phyloP scores from a whole-genome alignment of 2,113 vertebrate genomes.

The Zonotrichia leucophrys region DNA sequence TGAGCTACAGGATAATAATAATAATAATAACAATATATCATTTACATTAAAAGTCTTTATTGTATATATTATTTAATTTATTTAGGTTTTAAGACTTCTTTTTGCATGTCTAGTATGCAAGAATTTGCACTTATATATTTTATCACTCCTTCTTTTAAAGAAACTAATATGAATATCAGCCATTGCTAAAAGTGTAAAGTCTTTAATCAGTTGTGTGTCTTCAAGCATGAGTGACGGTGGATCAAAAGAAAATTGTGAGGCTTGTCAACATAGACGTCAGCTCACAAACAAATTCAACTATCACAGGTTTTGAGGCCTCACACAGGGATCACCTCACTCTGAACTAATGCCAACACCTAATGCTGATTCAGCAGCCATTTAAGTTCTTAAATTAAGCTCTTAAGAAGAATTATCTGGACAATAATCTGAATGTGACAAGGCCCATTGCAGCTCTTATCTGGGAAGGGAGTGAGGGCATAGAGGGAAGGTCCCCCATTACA shows the following conservation, averaged over 20 bases:
- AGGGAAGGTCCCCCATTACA: neutral
- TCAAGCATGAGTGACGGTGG: neutral
- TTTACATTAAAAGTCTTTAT: neutral
- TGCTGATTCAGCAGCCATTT: neutral
- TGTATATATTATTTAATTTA: neutral
- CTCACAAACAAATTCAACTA: neutral
- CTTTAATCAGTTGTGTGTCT: neutral
- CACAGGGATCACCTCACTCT: neutral
- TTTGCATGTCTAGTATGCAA: neutral
- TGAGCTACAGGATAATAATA: neutral
- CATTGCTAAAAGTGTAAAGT: neutral
- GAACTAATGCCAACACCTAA: neutral
- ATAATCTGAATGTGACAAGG: neutral
- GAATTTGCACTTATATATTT: neutral
- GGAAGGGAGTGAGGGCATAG: neutral
- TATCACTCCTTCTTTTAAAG: neutral
- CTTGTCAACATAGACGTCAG: neutral
- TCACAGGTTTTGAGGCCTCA: neutral
- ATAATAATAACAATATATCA: neutral
- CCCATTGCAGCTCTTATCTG: neutral
- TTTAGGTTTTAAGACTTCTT: neutral
- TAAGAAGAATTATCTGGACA: neutral
- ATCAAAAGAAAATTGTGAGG: neutral
- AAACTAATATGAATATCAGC: neutral
- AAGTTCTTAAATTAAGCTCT: neutral